Base-by-base conservation (phyloP, 2,797 vertebrate species). In the Crenichthys baileyi region DNA sequence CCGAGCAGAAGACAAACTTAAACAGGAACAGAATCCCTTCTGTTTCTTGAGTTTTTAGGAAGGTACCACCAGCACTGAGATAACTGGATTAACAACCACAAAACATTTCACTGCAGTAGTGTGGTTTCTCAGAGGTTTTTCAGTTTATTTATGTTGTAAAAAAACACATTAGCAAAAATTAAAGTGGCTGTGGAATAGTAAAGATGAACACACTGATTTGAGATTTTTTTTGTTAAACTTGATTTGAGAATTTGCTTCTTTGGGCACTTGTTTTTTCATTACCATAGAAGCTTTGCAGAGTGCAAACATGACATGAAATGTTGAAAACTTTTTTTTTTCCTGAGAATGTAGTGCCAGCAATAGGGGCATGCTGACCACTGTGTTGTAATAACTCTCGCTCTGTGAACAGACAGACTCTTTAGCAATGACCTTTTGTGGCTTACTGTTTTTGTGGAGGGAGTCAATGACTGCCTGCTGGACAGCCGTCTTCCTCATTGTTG, bases 1-100 rank as follows among this genome's bases (percentile, higher is more conserved):
- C 22, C 51, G 46, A 76, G 71, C 68, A 41, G 76, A 78, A 51
- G 24, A n/a, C 36, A 81, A 70, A 84, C 39, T 63, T 73, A 73
- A 78, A 83, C 55, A 67, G 79, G 50, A 75, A 48, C 18, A 56
- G 53, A 24, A 26, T 70, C 55, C 70, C 26, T 48, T 12, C 8
- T 29, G n/a, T 65, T 24, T 72, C 9, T n/a, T 75, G 7, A 11
- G 15, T n/a, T 65, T 79, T 46, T 75, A 16, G 60, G 18, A 29
- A 51, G 44, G 53, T 75, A 15, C 3, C 41, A 61, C 50, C 51
- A 77, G 48, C 48, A 31, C 70, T 75, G 61, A 60, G 55, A 4
- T 76, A 7, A 55, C 22, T 50, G 36, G 26, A 29, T 68, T 36
- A 76, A 9, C 11, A 85, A 13, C 11, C 51, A 29, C 6, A 55